Conservation (phyloP, 1,140 invertebrate species). For the Magallana ariakensis region DNA sequence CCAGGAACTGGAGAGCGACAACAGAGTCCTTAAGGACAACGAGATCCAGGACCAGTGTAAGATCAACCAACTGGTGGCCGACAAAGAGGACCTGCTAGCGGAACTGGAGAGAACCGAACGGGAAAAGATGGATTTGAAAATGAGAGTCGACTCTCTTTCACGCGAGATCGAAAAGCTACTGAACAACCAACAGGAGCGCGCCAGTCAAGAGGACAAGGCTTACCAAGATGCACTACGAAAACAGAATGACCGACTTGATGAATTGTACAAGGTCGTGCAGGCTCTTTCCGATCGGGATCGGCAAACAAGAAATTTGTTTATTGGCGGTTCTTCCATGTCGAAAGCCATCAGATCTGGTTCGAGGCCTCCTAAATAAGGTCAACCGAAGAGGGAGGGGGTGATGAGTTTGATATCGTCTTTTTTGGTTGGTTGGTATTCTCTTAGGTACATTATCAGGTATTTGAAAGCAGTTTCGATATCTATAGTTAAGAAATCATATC, state of each 20-base stretch:
- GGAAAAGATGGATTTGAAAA: slow-evolving; percentile 56
- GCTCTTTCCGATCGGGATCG: slow-evolving; percentile 54
- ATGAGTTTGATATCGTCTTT: too few relatives aligned
- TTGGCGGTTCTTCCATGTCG: slow-evolving; percentile 53
- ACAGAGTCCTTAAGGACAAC: slow-evolving; percentile 55
- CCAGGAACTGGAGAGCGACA: slow-evolving; percentile 55
- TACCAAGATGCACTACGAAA: slow-evolving; percentile 59
- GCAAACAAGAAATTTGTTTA: slow-evolving; percentile 54
- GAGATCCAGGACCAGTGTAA: slow-evolving; percentile 55
- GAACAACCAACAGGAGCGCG: slow-evolving; percentile 55
- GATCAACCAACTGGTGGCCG: slow-evolving; percentile 53
- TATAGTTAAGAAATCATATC: too few relatives aligned
- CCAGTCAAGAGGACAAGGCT: slow-evolving; percentile 53
- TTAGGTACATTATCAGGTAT: too few relatives aligned
- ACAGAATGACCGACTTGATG: slow-evolving; percentile 57
- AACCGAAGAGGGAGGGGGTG: neutral
- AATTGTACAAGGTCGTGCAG: slow-evolving; percentile 59
- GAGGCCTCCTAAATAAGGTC: slow-evolving; percentile 13
- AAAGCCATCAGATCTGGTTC: slow-evolving; percentile 26
- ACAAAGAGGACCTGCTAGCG: slow-evolving; percentile 55
- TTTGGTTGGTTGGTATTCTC: too few relatives aligned
- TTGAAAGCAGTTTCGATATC: too few relatives aligned
- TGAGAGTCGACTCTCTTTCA: slow-evolving; percentile 52
- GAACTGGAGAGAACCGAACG: slow-evolving; percentile 56
- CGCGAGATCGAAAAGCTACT: slow-evolving; percentile 55